Percentiles rank a stretch among this genome's conserved stretches.
Conservation (phyloP, 2,888 invertebrate genomes). For the Troilus luridus region DNA sequence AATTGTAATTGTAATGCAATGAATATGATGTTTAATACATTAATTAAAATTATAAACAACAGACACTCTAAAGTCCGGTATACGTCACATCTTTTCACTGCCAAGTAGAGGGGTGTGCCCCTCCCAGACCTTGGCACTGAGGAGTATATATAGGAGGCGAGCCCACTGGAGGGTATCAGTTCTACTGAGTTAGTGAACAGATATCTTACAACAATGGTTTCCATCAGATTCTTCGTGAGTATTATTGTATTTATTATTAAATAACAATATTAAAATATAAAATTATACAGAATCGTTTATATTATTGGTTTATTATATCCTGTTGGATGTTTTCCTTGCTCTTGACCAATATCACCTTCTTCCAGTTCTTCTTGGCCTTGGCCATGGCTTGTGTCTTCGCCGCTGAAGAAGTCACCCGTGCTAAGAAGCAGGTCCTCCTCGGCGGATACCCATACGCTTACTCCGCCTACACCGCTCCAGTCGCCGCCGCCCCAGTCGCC, state of each 20-base stretch:
- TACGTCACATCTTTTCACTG: background rate
- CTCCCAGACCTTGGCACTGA: background rate
- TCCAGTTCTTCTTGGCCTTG: slow-evolving; percentile 62
- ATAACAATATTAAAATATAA: too few species aligned
- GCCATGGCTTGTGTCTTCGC: slow-evolving; percentile 64
- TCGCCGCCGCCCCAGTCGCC: slow-evolving; percentile 52
- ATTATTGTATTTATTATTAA: background rate
- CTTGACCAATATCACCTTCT: background rate
- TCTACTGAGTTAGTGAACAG: slow-evolving; percentile 45
- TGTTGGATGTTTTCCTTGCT: background rate
- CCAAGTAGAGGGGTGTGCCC: background rate
- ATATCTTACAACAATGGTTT: slow-evolving; percentile 43
- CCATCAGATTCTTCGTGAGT: slow-evolving; percentile 57
- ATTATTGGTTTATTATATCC: too few species aligned
- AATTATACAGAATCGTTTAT: too few species aligned
- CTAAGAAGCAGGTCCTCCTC: slow-evolving; percentile 62
- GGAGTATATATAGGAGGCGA: slow-evolving; percentile 15
- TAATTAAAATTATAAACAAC: too few species aligned
- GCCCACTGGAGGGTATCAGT: slow-evolving; percentile 25
- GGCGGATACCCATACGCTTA: slow-evolving; percentile 63
- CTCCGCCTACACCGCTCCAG: slow-evolving; percentile 56
- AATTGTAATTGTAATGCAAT: too few species aligned
- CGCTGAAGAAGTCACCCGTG: slow-evolving; percentile 59
- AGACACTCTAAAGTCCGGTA: too few species aligned
- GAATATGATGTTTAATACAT: too few species aligned